These are phyloP conservation scores for Microcebus jonahi DNA, from an alignment of 2,113 vertebrate genomes.

Conservation along the genomic window DNA sequence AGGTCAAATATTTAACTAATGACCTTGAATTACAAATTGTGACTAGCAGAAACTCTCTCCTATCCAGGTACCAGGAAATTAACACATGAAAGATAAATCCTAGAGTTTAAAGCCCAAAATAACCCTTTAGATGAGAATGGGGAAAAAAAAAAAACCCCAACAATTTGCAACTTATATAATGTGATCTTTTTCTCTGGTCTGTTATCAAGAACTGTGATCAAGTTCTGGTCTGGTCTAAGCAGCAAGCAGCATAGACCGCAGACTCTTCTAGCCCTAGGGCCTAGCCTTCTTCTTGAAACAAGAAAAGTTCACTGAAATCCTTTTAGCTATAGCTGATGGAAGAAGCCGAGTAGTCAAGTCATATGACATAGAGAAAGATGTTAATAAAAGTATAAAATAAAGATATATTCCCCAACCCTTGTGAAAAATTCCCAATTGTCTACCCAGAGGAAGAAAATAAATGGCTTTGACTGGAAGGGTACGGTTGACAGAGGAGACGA, in stretches of 20 bases:
- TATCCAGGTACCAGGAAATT: not conserved
- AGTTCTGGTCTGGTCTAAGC: not conserved
- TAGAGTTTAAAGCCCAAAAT: not conserved
- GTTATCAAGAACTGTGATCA: not conserved
- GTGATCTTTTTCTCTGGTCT: not conserved
- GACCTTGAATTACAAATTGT: not conserved
- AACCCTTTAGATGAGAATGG: not conserved
- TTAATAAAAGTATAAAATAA: not conserved
- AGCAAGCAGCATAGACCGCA: no score
- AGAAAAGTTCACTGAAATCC: not conserved
- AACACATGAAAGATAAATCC: not conserved
- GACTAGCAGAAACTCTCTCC: not conserved
- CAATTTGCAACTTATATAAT: not conserved
- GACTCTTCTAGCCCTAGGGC: no score
- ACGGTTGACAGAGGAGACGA: not conserved
- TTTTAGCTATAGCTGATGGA: not conserved
- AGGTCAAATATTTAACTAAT: slow-evolving; percentile 24
- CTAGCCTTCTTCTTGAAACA: not conserved
- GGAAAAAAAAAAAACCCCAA: not conserved
- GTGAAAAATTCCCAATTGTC: not conserved
- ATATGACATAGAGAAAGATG: not conserved
- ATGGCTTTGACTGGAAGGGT: not conserved
- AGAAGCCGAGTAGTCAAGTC: not conserved
- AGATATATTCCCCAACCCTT: not conserved
- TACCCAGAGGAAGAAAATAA: slow-evolving; percentile 4